Base-by-base conservation (phyloP, 37 sponge, comb jelly and placozoan species). In the Corticium candelabrum region DNA sequence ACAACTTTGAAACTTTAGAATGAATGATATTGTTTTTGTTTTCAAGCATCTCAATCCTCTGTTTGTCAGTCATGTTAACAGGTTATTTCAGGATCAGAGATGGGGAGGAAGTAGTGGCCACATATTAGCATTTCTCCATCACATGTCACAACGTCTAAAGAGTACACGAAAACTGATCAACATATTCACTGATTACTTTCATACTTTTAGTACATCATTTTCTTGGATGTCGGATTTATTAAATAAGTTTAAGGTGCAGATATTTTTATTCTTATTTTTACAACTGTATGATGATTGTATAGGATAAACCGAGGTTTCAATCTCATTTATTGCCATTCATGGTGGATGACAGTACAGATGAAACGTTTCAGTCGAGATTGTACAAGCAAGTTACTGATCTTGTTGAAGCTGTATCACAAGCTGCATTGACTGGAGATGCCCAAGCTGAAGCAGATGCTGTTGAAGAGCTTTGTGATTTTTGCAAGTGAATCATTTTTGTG, bases 11-110 rank as follows among this genome's bases (percentile, higher is more conserved):
- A n/a, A n/a, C n/a, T n/a, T n/a, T n/a, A n/a, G n/a, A n/a, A n/a
- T n/a, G n/a, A n/a, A n/a, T n/a, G n/a, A n/a, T 78, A 2, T 32
- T 43, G 2, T 78, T 68, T 3, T 37, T 62, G n/a, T n/a, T n/a
- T n/a, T n/a, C n/a, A n/a, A 68, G 79, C 39, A 38, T 33, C 3
- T 27, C 2, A 78, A 27, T 50, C 67, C 36, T 38, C 34, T 30
- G 34, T 76, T 84, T n/a, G 0, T 80, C 2, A 31, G 34, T n/a
- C 78, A 87, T 3, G 37, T 87, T 35, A 87, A 87, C 69, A 50
- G 37, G 43, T 30, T 84, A 7, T 74, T 93, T 68, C 81, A 80
- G 40, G 83, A 87, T 67, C 21, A 27, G 62, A 50, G 62, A 50
- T 11, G 15, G 11, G 62, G 11, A 27, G 11, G 11, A 50, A 11